Evolutionary conservation across 2,797 vertebrate species (phyloP), one percentile per base, ranked within the genome.

Genomic region (Clamator glandarius): DNA sequence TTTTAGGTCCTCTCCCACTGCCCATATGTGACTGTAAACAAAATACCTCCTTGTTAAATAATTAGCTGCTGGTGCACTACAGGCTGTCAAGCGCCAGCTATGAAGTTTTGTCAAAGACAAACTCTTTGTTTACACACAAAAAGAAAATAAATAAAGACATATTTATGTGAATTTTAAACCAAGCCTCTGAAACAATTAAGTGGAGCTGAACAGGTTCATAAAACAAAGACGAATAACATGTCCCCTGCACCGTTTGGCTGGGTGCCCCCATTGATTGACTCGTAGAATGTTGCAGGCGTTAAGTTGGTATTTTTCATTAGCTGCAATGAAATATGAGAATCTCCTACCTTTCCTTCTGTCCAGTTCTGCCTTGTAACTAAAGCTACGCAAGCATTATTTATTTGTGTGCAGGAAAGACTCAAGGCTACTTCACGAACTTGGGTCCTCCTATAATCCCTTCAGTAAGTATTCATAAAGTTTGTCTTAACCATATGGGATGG

Each of bases 291-390:
- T 90, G 64, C 74, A 92, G 88, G 95, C 17, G 55, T 86, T 93
- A 92, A 93, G 85, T 70, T 90, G 89, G 96, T 76, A 78, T 95
- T 96, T 96, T 76, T 96, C 92, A 94, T 95, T 96, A 95, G 89
- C 52, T 62, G 73, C 0, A 0, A 91, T 94, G 94, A 93, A 96
- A 93, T 89, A 93, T 67, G 95, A 86, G 89, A 72, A 50, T 83
- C 67, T 88, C 35, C 89, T 84, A 75, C 61, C 62, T 33, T 95
- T 70, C 29, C 57, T 4, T 63, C 82, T 59, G 36, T 36, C 75
- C 31, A n/a, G 54, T 64, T 75, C 64, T 84, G 41, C 86, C 82
- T 58, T 82, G 84, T 78, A 84, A 92, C 67, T 42, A 62, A 81
- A 93, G 35, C 89, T 81, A 63, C 52, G 44, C 73, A 73, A 84